These are phyloP conservation scores for Plecotus auritus DNA, from an alignment of 2,113 vertebrate genomes.

Conservation along the genomic window DNA sequence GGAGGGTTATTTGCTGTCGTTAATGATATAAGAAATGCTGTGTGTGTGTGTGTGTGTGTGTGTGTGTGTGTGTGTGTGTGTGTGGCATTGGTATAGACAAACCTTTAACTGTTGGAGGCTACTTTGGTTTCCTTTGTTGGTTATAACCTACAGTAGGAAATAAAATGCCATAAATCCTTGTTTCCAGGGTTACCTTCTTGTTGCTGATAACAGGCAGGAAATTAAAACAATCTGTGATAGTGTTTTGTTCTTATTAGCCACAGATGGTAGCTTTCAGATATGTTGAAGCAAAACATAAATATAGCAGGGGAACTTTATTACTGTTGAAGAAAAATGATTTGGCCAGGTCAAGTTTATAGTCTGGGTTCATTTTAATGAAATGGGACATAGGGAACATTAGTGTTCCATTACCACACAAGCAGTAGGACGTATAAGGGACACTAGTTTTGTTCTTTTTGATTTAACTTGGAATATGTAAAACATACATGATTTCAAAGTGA, in stretches of 20 bases:
- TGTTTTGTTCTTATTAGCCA: slow-evolving; percentile 69
- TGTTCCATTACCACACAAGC: background rate
- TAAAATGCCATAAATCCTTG: slow-evolving; percentile 53
- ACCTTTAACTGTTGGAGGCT: background rate
- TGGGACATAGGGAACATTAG: background rate
- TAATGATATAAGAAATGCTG: background rate
- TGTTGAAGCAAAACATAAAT: slow-evolving; percentile 64
- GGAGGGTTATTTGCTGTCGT: background rate
- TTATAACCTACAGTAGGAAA: slow-evolving; percentile 44
- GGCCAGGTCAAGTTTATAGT: slow-evolving; percentile 12
- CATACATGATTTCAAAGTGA: slow-evolving; percentile 2
- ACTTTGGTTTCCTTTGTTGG: slow-evolving; percentile 10
- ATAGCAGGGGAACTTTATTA: slow-evolving; percentile 53
- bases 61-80: background rate
- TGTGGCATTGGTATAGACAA: background rate
- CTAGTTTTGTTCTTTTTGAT: background rate
- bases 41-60: background rate
- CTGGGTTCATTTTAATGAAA: slow-evolving; percentile 45
- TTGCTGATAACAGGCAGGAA: slow-evolving; percentile 84
- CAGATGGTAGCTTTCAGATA: slow-evolving; percentile 78
- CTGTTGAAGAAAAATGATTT: slow-evolving; percentile 47
- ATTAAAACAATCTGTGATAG: slow-evolving; percentile 81
- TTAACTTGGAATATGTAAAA: slow-evolving; percentile 31
- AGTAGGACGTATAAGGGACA: background rate
- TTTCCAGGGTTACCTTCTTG: slow-evolving; percentile 85